Percentiles rank a stretch among this genome's conserved stretches.
Evolutionary conservation across 2,113 vertebrate species (phyloP).

Genomic region (Heliornis fulica): DNA sequence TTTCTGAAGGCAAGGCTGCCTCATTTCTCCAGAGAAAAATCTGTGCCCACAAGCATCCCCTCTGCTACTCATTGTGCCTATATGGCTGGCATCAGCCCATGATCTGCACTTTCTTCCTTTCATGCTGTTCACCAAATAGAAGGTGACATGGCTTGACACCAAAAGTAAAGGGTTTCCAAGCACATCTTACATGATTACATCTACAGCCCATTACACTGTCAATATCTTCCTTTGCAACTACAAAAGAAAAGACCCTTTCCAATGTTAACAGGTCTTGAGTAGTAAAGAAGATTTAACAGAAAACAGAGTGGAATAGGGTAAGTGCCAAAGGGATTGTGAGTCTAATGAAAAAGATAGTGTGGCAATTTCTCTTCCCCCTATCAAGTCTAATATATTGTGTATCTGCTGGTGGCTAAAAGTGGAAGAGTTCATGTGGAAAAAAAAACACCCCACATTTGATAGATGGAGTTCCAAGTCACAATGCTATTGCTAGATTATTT

Average conservation of each 20-base stretch:
- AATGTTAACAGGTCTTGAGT: not conserved
- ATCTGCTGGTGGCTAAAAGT: not conserved
- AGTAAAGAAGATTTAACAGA: not conserved
- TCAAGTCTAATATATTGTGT: not conserved
- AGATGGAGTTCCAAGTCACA: not conserved
- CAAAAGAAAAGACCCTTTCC: not conserved
- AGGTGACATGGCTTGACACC: constrained; percentile 1
- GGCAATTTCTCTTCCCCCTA: fast-evolving
- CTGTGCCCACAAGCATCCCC: not conserved
- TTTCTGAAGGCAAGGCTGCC: not conserved
- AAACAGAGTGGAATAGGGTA: not conserved
- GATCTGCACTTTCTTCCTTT: not conserved
- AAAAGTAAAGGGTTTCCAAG: constrained; percentile 16
- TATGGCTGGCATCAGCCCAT: not conserved
- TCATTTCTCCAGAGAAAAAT: not conserved
- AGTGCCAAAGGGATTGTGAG: not conserved
- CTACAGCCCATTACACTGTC: not conserved
- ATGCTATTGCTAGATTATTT: not conserved
- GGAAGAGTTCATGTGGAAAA: not conserved
- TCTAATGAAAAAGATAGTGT: not conserved
- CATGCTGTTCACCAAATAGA: not conserved
- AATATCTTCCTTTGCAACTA: not conserved
- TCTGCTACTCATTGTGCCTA: not conserved
- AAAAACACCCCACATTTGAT: not conserved
- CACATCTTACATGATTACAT: not conserved